Percentiles rank a stretch among this genome's conserved stretches.
phyloP scores from a whole-genome alignment of 2,888 invertebrate genomes.

The Drosophila emarginata region DNA sequence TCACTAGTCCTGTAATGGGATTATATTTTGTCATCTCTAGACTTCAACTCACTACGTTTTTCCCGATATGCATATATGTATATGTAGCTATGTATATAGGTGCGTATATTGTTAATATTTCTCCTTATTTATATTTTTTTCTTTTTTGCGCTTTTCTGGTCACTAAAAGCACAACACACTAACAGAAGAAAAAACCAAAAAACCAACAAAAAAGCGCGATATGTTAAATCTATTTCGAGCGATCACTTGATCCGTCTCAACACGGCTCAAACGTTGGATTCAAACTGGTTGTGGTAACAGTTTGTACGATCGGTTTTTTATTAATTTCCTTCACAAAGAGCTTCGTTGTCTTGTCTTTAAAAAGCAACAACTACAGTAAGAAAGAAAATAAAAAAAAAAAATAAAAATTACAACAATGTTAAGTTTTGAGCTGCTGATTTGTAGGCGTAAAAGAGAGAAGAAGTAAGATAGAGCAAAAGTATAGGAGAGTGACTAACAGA shows the following conservation, averaged over 20 bases:
- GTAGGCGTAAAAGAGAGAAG: slow-evolving; percentile 40
- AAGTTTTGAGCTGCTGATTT: slow-evolving; percentile 15
- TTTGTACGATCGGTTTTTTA: slow-evolving; percentile 76
- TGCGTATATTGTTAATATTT: not conserved
- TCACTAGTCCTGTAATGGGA: slow-evolving; percentile 9
- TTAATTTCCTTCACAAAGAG: slow-evolving; percentile 78
- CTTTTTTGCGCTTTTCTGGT: not conserved
- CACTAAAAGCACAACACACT: not conserved
- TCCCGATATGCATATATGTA: not conserved
- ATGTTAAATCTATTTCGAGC: not conserved
- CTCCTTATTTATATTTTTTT: slow-evolving; percentile 2
- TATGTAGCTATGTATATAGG: not conserved
- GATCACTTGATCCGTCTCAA: slow-evolving; percentile 5
- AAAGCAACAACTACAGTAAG: slow-evolving; percentile 4
- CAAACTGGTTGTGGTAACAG: slow-evolving; percentile 79
- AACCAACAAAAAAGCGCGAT: not conserved
- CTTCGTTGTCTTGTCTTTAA: slow-evolving; percentile 59
- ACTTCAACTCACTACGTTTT: not conserved
- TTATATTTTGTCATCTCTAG: not conserved
- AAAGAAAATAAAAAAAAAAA: not conserved
- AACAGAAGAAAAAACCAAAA: not conserved
- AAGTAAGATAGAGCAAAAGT: slow-evolving; percentile 4
- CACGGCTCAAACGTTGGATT: slow-evolving; percentile 58
- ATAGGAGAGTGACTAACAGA: slow-evolving; percentile 7
- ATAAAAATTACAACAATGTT: slow-evolving; percentile 54